Evolutionary conservation across 2,113 vertebrate genomes (phyloP).

Genomic region (Hirundichthys speculiger): DNA sequence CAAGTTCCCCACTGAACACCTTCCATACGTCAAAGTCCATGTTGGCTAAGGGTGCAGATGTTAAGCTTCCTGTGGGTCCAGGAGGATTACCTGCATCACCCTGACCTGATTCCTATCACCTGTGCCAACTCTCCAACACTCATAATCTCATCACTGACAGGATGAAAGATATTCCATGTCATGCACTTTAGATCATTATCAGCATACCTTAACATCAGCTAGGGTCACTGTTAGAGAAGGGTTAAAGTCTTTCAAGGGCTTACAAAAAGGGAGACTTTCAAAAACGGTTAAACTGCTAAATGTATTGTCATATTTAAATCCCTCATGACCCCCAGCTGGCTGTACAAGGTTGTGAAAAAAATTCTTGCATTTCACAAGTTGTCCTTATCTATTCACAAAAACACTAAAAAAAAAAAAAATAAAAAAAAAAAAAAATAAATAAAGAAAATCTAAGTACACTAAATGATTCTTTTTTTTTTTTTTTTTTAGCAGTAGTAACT

Average conservation of each 20-base stretch:
- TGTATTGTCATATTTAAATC: not conserved
- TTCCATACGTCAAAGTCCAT: constrained; percentile 15
- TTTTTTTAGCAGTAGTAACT: no score
- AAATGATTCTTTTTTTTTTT: no score
- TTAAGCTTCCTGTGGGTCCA: constrained; percentile 20
- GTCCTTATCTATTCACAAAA: no score
- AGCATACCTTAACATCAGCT: constrained; percentile 10
- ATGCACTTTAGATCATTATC: constrained; percentile 24
- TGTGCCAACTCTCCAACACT: constrained; percentile 23
- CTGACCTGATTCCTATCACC: constrained; percentile 56
- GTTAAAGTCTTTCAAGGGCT: not conserved
- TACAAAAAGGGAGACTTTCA: not conserved
- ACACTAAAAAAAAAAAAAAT: no score
- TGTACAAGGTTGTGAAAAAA: not conserved
- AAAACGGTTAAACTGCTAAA: not conserved
- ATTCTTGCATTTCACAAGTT: not conserved
- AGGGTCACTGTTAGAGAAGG: not conserved
- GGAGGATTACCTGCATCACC: constrained; percentile 65
- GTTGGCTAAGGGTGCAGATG: constrained; percentile 14
- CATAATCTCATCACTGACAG: constrained; percentile 21
- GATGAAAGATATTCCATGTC: constrained; percentile 32
- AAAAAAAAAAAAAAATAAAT: no score
- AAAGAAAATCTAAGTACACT: no score
- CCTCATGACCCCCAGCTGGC: not conserved
- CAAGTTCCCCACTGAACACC: not conserved